Evolutionary conservation across 2,797 vertebrate species (phyloP).

Genomic region (Anomalospiza imberbis): DNA sequence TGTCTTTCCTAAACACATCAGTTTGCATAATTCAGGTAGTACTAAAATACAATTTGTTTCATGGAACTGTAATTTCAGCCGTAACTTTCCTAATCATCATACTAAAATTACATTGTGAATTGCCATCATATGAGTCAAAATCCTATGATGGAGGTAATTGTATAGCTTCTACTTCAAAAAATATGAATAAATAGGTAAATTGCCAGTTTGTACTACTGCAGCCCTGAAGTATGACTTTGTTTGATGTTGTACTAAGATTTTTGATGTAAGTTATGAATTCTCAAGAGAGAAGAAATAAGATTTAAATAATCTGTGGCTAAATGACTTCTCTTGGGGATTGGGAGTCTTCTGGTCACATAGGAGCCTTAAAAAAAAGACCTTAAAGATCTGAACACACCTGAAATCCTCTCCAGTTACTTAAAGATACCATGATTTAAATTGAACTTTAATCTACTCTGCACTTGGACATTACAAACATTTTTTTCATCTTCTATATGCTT

Average conservation of each 20-base stretch:
- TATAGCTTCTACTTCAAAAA: not conserved
- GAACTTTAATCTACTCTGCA: not conserved
- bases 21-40: not conserved
- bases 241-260: not conserved
- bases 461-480: not conserved
- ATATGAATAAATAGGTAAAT: not conserved
- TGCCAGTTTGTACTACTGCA: not conserved
- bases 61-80: not conserved
- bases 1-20: not conserved
- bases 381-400: not conserved
- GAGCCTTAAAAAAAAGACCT: not conserved
- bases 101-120: not conserved
- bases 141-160: not conserved
- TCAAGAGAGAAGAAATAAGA: not conserved
- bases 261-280: not conserved
- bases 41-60: not conserved
- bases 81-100: not conserved
- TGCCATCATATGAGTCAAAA: not conserved
- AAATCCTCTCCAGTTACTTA: not conserved
- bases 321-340: not conserved
- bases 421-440: not conserved
- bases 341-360: not conserved
- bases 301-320: not conserved
- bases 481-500: not conserved
- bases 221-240: not conserved